Evolutionary conservation across 2,113 vertebrate species (phyloP).

Genomic region (Semnornis frantzii): DNA sequence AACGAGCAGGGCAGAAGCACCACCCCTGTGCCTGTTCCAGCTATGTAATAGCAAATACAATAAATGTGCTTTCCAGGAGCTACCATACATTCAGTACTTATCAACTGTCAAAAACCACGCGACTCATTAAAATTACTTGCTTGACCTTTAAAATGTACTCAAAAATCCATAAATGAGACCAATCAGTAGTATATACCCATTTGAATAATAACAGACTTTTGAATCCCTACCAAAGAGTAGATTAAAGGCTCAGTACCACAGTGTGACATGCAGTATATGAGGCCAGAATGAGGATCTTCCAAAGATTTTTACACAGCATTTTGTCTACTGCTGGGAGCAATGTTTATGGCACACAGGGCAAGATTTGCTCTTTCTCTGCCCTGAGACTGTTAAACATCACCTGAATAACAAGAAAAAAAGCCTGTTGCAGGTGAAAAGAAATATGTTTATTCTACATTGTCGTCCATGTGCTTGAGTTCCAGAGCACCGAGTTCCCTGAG

Average conservation of each 20-base stretch:
- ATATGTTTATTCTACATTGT: background rate
- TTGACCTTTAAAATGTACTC: constrained; percentile 51
- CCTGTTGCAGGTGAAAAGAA: background rate
- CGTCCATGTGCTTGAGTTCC: background rate
- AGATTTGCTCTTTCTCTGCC: background rate
- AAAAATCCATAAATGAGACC: constrained; percentile 24
- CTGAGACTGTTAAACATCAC: background rate
- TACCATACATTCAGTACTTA: constrained; percentile 9
- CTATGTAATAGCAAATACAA: background rate
- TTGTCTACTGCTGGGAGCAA: background rate
- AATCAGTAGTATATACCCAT: background rate
- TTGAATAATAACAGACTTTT: constrained; percentile 19
- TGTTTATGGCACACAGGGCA: background rate
- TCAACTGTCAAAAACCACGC: constrained; percentile 4
- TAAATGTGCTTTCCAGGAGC: constrained; percentile 14
- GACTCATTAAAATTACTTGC: constrained; percentile 39
- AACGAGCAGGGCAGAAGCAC: background rate
- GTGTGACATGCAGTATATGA: background rate
- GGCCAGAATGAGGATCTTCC: background rate
- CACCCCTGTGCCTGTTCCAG: background rate
- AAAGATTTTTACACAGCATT: background rate
- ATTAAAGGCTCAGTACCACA: background rate
- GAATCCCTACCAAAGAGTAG: background rate
- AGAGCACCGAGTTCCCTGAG: background rate
- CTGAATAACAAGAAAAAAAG: background rate